A percentile compares a stretch with the other conserved stretches of the same genome.
Conservation (phyloP, 2,797 vertebrate species). For the Loriculus beryllinus region DNA sequence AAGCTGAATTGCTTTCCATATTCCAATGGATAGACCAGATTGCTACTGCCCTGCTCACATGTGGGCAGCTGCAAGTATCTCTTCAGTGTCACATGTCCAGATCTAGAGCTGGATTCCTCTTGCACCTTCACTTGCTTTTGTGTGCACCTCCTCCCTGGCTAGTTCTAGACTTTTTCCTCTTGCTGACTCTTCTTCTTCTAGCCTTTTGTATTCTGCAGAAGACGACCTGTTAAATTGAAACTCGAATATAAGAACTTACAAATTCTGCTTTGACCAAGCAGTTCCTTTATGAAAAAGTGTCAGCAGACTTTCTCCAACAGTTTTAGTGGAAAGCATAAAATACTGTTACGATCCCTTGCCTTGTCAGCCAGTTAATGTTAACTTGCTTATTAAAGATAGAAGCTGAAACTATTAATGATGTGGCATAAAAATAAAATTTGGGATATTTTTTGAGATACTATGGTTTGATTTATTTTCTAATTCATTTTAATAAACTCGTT, state of each 20-base stretch:
- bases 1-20: not conserved
- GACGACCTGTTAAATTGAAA: not conserved
- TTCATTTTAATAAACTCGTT: slow-evolving; percentile 4
- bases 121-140: not conserved
- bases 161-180: not conserved
- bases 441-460: not conserved
- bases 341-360: not conserved
- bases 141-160: not conserved
- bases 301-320: not conserved
- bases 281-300: not conserved
- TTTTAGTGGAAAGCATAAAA: not conserved
- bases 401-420: not conserved
- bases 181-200: not conserved
- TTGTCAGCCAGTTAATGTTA: not conserved
- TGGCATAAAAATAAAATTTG: not conserved
- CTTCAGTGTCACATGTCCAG: accelerated
- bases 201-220: not conserved
- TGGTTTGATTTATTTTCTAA: not conserved
- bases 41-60: not conserved
- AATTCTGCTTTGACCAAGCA: not conserved
- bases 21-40: not conserved
- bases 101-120: not conserved
- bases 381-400: not conserved
- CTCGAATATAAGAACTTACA: not conserved
- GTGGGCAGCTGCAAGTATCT: not conserved